Evolutionary conservation across 1,140 invertebrate genomes (phyloP), one percentile per base, ranked within the genome.

Genomic region (Trialeurodes vaporariorum): DNA sequence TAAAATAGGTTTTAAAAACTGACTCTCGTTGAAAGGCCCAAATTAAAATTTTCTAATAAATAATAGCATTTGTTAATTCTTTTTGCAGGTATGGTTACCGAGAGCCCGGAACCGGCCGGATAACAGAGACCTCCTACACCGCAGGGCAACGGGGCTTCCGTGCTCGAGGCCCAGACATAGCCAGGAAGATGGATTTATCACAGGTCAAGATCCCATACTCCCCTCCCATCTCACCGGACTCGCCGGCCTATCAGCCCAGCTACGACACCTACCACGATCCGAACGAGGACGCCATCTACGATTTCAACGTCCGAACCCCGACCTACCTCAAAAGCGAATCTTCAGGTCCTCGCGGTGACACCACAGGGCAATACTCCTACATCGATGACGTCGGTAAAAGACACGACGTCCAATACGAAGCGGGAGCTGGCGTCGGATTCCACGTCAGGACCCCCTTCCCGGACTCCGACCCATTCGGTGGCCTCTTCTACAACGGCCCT

Each of bases 321-420:
- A 85, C 83, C 2, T 85, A 87, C 70, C 82, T 81, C 0, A 83
- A 85, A 71, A 81, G 83, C 68, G 87, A 89, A 77, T 81, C 82
- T 58, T 82, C 83, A 65, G 84, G 85, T 71, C 79, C 82, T 25
- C 79, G 77, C 24, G 84, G 84, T 17, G 79, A 83, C 72, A 81
- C 85, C 1, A 68, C 71, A 17, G 76, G 76, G n/a, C 80, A 81
- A 62, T 89, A 87, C 73, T 83, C 85, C 1, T 89, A 82, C 71
- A 74, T 87, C 22, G 87, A 89, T 71, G 86, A 88, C 69, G 81
- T 87, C 26, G 87, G 87, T 1, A 86, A 87, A 72, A 77, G 83
- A 1, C 86, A 88, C 73, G 85, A 86, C 70, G 86, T 89, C 0
- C 82, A 86, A 5, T 89, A 86, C 76, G 84, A 87, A 24, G 87